Evolutionary conservation across 2,797 vertebrate species (phyloP), one percentile per base, ranked within the genome.

Genomic region (Acanthurus tractus): DNA sequence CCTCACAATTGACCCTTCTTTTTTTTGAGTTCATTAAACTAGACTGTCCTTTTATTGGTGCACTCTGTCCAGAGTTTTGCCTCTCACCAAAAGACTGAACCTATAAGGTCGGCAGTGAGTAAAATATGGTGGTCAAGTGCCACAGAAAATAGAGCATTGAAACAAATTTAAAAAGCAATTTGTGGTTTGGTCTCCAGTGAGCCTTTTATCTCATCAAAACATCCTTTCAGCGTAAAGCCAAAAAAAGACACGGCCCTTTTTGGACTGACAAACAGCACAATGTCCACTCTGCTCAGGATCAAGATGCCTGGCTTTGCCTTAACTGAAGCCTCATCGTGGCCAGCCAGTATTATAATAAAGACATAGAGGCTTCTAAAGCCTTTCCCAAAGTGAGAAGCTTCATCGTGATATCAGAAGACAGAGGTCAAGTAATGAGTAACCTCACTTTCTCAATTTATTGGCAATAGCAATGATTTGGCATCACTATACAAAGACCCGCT

Each of bases 271-370:
- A 58, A 34, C 17, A 5, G 3, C 1, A 0, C 17, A 14, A 11
- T 1, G 0, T 36, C 25, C 13, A 7, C 52, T 56, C 23, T 50
- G 25, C n/a, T 52, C 23, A 64, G 15, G 42, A 40, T 15, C 1
- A 23, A 12, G 14, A 8, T 8, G 3, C 44, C 8, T 15, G 8
- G 48, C 49, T 59, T 40, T 57, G 10, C n/a, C 3, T 44, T 22
- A 77, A 56, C 48, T 68, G 18, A 59, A 58, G 46, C 38, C 23
- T 65, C 5, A 20, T 45, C 45, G 70, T 20, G 50, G 63, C 42
- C 53, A 56, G 38, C 15, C 40, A 36, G 3, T n/a, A 3, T 18
- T 48, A 12, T 4, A 48, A n/a, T 53, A 34, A 55, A 64, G 58
- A 68, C 29, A 53, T 3, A 45, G 6, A 53, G 11, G 40, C 62